These are phyloP conservation scores for Apogon hyalosoma DNA, from an alignment of 2,797 vertebrate species.

Conservation along the genomic window DNA sequence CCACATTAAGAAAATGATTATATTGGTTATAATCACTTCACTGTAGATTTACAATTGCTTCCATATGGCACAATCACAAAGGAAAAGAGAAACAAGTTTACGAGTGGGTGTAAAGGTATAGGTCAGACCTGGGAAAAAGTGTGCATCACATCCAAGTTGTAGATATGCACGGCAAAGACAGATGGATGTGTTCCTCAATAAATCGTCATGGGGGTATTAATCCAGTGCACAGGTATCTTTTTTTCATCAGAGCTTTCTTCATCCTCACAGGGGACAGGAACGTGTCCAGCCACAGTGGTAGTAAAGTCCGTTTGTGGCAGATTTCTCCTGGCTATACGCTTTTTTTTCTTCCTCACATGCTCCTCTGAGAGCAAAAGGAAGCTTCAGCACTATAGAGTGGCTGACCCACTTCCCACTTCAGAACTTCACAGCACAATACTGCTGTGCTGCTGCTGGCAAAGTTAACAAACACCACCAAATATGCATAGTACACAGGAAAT, in stretches of 20 bases:
- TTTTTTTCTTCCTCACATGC: conserved; percentile 9
- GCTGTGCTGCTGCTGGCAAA: conserved; percentile 57
- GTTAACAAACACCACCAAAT: conserved; percentile 54
- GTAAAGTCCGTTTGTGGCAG: conserved; percentile 25
- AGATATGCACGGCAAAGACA: conserved; percentile 18
- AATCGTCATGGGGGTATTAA: conserved; percentile 13
- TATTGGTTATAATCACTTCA: conserved; percentile 27
- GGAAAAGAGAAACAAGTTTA: too few relatives aligned
- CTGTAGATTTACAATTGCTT: conserved; percentile 34
- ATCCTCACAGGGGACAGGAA: conserved; percentile 33
- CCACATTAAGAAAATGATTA: conserved; percentile 33
- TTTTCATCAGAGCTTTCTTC: conserved; percentile 2
- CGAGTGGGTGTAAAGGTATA: not conserved
- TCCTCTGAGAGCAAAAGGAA: conserved; percentile 57
- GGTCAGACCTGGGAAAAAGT: not conserved
- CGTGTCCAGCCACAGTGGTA: conserved; percentile 27
- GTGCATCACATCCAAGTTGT: conserved; percentile 8
- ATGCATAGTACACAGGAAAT: conserved; percentile 37
- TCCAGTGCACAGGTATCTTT: conserved; percentile 14
- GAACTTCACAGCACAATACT: conserved; percentile 53
- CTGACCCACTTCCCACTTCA: conserved; percentile 83
- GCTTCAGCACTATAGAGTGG: conserved; percentile 38
- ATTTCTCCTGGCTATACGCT: conserved; percentile 44
- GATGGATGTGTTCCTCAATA: conserved; percentile 28
- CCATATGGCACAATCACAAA: conserved; percentile 14